phyloP scores from a whole-genome alignment of 2,888 invertebrate genomes.

The Schizaphis graminum region DNA sequence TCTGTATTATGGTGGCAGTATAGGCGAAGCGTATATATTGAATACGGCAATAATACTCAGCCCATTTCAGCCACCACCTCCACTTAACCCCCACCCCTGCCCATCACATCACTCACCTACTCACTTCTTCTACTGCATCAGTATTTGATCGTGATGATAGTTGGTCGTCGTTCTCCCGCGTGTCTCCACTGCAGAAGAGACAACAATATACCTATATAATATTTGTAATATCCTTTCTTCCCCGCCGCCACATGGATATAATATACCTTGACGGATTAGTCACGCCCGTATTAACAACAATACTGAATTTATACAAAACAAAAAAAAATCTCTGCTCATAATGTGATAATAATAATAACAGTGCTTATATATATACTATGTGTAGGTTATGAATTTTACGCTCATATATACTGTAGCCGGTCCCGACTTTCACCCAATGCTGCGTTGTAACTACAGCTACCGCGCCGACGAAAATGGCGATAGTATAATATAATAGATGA shows the following conservation, averaged over 20 bases:
- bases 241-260: neutral
- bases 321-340: conserved; percentile 50
- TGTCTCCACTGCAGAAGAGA: conserved; percentile 45
- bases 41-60: conserved; percentile 27
- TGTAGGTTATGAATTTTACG: conserved; percentile 19
- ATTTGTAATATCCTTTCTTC: conserved; percentile 14
- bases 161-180: neutral
- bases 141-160: conserved; percentile 22
- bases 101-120: too few relatives aligned
- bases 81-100: neutral
- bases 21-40: neutral
- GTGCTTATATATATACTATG: neutral
- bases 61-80: neutral
- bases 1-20: neutral
- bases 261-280: conserved; percentile 61
- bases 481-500: neutral
- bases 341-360: conserved; percentile 33
- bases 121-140: neutral
- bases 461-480: neutral
- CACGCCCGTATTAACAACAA: conserved; percentile 62
- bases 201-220: conserved; percentile 22
- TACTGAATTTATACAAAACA: conserved; percentile 60
- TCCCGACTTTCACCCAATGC: conserved; percentile 47
- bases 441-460: neutral
- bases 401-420: neutral